Evolutionary conservation across 2,797 vertebrate species (phyloP), one percentile per base, ranked within the genome.

Genomic region (Danionella dracula): DNA sequence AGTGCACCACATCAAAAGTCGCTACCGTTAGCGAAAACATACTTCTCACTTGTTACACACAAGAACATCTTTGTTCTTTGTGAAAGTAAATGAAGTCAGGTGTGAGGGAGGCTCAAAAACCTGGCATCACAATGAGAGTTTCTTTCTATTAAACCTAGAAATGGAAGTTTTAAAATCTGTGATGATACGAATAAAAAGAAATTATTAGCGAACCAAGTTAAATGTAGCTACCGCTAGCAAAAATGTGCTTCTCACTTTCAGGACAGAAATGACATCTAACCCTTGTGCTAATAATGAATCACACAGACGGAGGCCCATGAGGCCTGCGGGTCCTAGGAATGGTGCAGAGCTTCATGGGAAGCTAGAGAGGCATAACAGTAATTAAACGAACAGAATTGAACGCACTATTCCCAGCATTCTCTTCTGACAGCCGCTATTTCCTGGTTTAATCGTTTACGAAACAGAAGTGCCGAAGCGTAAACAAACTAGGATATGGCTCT

Each of bases 301-400:
- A 48, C 54, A 66, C 44, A 48, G 42, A 66, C 64, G 20, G 64
- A 66, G 44, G 15, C 62, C 62, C 41, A 55, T 37, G 41, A 57
- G 61, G 23, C 42, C 44, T 50, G 32, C 44, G 15, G 49, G 60
- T 57, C 59, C 68, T 32, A 40, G 59, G 34, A 54, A 41, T 16
- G 19, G 64, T 11, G 19, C 49, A 49, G 32, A 64, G 59, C 44
- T 73, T 68, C 49, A 34, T 58, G 45, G 49, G 16, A 55, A 56
- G 61, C 19, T 54, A 50, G 42, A 68, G 53, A 63, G 59, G 46
- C 57, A 59, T 71, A 62, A 77, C 74, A 76, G 79, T 84, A 83
- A 86, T 88, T 88, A 88, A 84, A 82, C 77, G 77, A 70, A 66
- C 74, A 56, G 37, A 70, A 66, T 34, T 49, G 60, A 63, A 69